phyloP scores from a whole-genome alignment of 2,888 invertebrate species.

The Acleris sparsana region DNA sequence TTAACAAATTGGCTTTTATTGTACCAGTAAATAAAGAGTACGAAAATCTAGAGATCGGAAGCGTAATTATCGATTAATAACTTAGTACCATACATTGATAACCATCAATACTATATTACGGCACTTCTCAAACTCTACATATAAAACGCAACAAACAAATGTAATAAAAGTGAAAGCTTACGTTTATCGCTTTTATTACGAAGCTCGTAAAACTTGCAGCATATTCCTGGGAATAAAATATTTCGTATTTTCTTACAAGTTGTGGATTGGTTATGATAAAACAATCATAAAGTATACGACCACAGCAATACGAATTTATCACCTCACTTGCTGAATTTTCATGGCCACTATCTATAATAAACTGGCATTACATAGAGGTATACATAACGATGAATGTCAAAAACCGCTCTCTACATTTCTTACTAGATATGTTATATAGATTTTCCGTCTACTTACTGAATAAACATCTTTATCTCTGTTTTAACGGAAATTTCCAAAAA shows the following conservation, averaged over 20 bases:
- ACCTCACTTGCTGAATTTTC: slow-evolving; percentile 12
- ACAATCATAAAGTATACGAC: slow-evolving; percentile 30
- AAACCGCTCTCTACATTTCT: too few relatives aligned
- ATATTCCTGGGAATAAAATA: slow-evolving; percentile 27
- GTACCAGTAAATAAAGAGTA: too few relatives aligned
- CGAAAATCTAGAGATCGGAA: too few relatives aligned
- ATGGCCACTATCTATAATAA: slow-evolving; percentile 12
- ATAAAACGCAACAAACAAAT: slow-evolving; percentile 26
- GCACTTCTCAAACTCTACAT: slow-evolving; percentile 20
- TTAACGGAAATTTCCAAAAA: too few relatives aligned
- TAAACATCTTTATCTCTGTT: too few relatives aligned
- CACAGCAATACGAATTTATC: slow-evolving; percentile 13
- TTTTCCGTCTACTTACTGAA: too few relatives aligned
- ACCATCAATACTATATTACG: slow-evolving; percentile 12
- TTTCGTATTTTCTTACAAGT: slow-evolving; percentile 32
- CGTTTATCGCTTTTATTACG: slow-evolving; percentile 31
- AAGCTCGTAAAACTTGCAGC: slow-evolving; percentile 31
- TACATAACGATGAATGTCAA: not conserved
- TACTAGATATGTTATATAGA: too few relatives aligned
- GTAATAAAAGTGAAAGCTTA: slow-evolving; percentile 33
- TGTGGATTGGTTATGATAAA: slow-evolving; percentile 29
- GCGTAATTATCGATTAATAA: too few relatives aligned
- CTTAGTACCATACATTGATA: not conserved
- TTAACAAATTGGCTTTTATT: too few relatives aligned
- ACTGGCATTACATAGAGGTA: not conserved